Evolutionary conservation across 1,140 invertebrate genomes (phyloP).

Genomic region (Cydia amplana): DNA sequence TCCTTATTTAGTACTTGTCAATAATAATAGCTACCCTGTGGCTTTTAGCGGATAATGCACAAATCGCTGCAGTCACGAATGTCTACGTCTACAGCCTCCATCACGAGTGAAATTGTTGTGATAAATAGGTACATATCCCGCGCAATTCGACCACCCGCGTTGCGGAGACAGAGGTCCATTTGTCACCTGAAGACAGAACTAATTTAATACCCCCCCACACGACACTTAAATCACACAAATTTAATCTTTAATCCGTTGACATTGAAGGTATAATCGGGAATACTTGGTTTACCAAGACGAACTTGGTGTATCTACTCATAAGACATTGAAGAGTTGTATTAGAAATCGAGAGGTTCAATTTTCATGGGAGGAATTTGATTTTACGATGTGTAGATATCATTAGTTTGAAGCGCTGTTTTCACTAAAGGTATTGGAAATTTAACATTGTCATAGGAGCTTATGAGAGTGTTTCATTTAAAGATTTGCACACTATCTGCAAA

Average conservation of each 20-base stretch:
- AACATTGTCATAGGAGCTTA: neutral
- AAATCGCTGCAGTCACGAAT: slow-evolving; percentile 59
- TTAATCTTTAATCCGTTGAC: slow-evolving; percentile 16
- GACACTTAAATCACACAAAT: neutral
- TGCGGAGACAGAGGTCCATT: slow-evolving; percentile 51
- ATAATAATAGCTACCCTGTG: slow-evolving; percentile 52
- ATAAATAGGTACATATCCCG: slow-evolving; percentile 52
- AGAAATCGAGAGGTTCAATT: slow-evolving; percentile 41
- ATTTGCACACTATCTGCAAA: neutral
- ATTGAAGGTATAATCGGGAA: slow-evolving; percentile 1
- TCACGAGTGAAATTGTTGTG: slow-evolving; percentile 62
- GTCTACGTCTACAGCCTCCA: slow-evolving; percentile 41
- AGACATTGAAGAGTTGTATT: slow-evolving; percentile 36
- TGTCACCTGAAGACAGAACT: slow-evolving; percentile 48
- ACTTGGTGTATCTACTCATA: slow-evolving; percentile 1
- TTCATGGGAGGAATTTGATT: slow-evolving; percentile 22
- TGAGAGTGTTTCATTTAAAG: no score
- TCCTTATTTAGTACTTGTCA: neutral
- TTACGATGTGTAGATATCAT: neutral
- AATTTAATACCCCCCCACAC: slow-evolving; percentile 25
- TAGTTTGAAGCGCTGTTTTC: slow-evolving; percentile 4
- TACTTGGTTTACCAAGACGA: slow-evolving; percentile 1
- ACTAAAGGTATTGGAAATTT: neutral
- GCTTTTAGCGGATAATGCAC: slow-evolving; percentile 46
- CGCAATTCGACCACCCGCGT: slow-evolving; percentile 58